A percentile compares a stretch with the other conserved stretches of the same genome.
These are phyloP conservation scores for Stictonetta naevosa DNA, from an alignment of 2,113 vertebrate species.

Conservation along the genomic window DNA sequence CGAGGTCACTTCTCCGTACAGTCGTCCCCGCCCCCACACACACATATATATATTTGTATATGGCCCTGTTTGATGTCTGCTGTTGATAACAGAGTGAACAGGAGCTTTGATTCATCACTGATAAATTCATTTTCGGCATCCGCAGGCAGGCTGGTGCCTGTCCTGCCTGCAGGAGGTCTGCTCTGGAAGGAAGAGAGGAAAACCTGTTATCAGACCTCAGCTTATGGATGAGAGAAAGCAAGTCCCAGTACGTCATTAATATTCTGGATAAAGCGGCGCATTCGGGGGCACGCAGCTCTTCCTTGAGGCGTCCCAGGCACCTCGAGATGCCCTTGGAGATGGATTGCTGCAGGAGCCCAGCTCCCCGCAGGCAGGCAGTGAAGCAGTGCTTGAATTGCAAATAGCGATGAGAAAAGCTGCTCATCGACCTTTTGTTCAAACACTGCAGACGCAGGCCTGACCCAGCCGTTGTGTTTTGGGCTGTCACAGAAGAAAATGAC, in stretches of 20 bases:
- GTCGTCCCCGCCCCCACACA: too few species aligned
- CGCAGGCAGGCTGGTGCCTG: background rate
- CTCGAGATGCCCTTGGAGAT: constrained; percentile 18
- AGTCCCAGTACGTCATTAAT: background rate
- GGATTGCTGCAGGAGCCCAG: background rate
- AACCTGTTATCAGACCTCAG: background rate
- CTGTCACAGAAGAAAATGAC: constrained; percentile 37
- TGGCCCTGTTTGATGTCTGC: background rate
- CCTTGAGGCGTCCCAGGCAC: background rate
- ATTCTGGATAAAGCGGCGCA: background rate
- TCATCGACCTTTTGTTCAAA: constrained; percentile 52
- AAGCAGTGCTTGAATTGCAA: constrained; percentile 52
- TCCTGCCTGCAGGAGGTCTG: background rate
- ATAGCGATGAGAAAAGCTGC: constrained; percentile 39
- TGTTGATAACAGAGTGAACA: background rate
- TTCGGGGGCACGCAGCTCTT: background rate
- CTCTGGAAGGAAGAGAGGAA: background rate
- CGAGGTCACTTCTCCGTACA: fast-evolving
- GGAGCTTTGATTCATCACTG: background rate
- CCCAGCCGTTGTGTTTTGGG: constrained; percentile 7
- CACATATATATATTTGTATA: too few species aligned
- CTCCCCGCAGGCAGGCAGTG: background rate
- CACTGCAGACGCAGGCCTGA: constrained; percentile 49
- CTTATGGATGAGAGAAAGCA: background rate
- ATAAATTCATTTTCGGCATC: background rate